Base-by-base conservation (phyloP, 2,797 vertebrate species). In the Pachyuromys duprasi region DNA sequence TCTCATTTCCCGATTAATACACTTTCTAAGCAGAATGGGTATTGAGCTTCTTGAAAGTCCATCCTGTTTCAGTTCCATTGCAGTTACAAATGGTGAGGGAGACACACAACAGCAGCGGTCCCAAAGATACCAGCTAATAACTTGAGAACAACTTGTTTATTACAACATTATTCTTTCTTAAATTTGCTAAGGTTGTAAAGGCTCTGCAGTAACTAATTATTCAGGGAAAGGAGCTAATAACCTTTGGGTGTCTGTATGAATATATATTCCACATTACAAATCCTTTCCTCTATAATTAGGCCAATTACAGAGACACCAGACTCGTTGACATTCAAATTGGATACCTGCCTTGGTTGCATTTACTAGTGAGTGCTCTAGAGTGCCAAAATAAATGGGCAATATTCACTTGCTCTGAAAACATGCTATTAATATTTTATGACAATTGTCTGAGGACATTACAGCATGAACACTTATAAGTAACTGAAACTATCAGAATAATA, bases 361-460 rank as follows among this genome's bases (percentile, higher is more conserved):
- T 60, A 60, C 65, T 18, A 45, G 26, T 24, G 45, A 90, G 86
- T n/a, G 72, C 91, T 96, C 88, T 63, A 13, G 84, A 93, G 97
- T 14, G 26, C 69, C 1, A 49, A 93, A 97, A 90, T 83, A 82
- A 95, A 86, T 70, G 84, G 69, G 39, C 67, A 84, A 91, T 86
- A 57, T 74, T 76, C 94, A 39, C 33, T 53, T 49, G 69, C 20
- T 90, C 90, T 86, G 88, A 86, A 95, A 95, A 95, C 86, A 92
- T 20, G 81, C 2, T 87, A 93, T 96, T 96, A 97, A 96, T 96
- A 97, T 96, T 97, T 97, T 90, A 95, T 96, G 94, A 91, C 84
- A 96, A 90, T 45, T 94, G 76, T 94, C 95, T 57, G 39, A 90
- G 76, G 86, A 65, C 53, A 45, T 70, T 78, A 53, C 8, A 45